These are phyloP conservation scores for Phania funesta DNA, from an alignment of 2,888 invertebrate species.

Conservation along the genomic window DNA sequence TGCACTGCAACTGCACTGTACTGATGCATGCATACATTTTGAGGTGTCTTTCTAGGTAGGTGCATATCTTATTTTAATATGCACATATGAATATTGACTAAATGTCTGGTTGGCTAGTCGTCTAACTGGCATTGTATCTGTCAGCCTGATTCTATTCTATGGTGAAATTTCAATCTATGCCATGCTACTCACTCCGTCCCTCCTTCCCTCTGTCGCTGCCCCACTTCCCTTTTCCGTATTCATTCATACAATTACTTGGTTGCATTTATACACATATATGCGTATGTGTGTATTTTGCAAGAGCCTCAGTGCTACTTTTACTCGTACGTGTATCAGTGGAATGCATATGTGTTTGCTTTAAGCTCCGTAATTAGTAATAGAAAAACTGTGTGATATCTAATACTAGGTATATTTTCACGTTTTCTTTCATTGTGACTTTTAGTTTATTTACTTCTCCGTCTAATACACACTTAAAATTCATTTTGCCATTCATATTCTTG, in stretches of 20 bases:
- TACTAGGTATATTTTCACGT: slow-evolving; percentile 54
- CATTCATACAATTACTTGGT: slow-evolving; percentile 27
- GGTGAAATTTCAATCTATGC: slow-evolving; percentile 47
- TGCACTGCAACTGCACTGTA: slow-evolving; percentile 27
- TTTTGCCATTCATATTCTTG: slow-evolving; percentile 27
- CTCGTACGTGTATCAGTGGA: slow-evolving; percentile 9
- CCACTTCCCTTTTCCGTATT: background rate
- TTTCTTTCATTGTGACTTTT: slow-evolving; percentile 57
- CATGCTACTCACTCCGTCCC: background rate
- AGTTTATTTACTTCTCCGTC: slow-evolving; percentile 25
- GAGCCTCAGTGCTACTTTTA: slow-evolving; percentile 40
- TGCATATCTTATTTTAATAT: slow-evolving; percentile 24
- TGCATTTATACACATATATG: slow-evolving; percentile 22
- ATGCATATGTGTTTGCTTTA: background rate
- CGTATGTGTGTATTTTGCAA: slow-evolving; percentile 24
- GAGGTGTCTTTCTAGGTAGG: background rate
- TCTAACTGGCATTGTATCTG: slow-evolving; percentile 35
- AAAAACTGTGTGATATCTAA: slow-evolving; percentile 53
- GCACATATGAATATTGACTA: slow-evolving; percentile 9
- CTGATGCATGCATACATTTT: slow-evolving; percentile 5
- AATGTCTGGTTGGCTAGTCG: slow-evolving; percentile 9
- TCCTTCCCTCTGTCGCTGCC: background rate
- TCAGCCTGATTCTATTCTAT: slow-evolving; percentile 44
- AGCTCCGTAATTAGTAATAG: slow-evolving; percentile 39
- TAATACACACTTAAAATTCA: slow-evolving; percentile 48